These are phyloP conservation scores for Sarcophaga subvicina DNA, from an alignment of 2,888 invertebrate genomes.

Conservation along the genomic window DNA sequence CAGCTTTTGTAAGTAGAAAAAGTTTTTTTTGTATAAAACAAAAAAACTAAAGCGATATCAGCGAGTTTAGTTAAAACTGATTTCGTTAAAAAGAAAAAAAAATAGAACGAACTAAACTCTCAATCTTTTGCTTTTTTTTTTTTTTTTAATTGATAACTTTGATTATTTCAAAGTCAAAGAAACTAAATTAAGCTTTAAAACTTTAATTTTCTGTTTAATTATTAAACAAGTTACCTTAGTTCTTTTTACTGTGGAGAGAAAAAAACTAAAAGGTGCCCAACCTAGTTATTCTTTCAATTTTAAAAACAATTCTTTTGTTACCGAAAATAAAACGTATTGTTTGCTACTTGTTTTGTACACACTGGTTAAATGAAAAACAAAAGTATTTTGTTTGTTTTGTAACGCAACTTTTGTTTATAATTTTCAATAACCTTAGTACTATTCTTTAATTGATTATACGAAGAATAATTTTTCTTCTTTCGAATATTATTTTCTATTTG, in stretches of 20 bases:
- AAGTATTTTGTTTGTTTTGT: slow-evolving; percentile 46
- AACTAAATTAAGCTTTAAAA: slow-evolving; percentile 75
- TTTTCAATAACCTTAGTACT: slow-evolving; percentile 79
- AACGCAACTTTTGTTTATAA: slow-evolving; percentile 59
- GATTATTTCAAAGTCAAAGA: slow-evolving; percentile 66
- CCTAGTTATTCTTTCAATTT: slow-evolving; percentile 72
- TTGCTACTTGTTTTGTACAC: slow-evolving; percentile 81
- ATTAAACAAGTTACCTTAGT: slow-evolving; percentile 66
- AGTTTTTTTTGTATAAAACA: slow-evolving; percentile 34
- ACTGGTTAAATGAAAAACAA: slow-evolving; percentile 75
- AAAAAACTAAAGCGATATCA: slow-evolving; percentile 69
- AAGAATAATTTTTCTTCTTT: slow-evolving; percentile 51
- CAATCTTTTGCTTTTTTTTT: slow-evolving; percentile 47
- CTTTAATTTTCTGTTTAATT: slow-evolving; percentile 66
- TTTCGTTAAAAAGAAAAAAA: too few relatives aligned
- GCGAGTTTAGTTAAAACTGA: slow-evolving; percentile 57
- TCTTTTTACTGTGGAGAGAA: slow-evolving; percentile 17
- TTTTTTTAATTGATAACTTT: slow-evolving; percentile 1
- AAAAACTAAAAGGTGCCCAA: slow-evolving; percentile 69
- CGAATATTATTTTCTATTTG: not conserved
- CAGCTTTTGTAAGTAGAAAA: slow-evolving; percentile 71
- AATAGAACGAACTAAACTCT: slow-evolving; percentile 55
- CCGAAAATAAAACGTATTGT: slow-evolving; percentile 80
- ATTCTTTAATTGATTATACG: slow-evolving; percentile 75
- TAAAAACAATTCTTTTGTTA: slow-evolving; percentile 67